Conservation (phyloP, 2,797 vertebrate species). For the Potorous gilbertii region DNA sequence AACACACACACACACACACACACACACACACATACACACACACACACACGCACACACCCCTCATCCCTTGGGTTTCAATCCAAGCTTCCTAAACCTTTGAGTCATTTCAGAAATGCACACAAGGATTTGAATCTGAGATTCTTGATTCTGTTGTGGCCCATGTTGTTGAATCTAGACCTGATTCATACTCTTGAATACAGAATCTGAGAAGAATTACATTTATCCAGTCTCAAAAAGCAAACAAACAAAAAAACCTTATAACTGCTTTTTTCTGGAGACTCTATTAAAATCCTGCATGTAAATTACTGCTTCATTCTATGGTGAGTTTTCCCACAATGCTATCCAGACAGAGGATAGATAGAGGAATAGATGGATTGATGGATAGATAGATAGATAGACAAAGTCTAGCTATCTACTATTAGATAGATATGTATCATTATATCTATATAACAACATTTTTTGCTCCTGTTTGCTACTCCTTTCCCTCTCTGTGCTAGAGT, state of each 20-base stretch:
- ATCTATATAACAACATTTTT: background rate
- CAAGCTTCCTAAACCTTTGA: background rate
- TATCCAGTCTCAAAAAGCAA: background rate
- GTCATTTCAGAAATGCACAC: background rate
- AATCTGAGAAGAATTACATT: background rate
- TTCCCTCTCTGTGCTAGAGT: background rate
- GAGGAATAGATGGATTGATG: background rate
- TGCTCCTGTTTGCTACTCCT: background rate
- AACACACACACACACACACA: background rate
- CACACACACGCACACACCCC: no score
- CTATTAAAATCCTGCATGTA: background rate
- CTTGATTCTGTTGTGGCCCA: background rate
- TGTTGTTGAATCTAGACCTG: background rate
- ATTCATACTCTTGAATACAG: background rate
- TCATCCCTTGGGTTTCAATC: background rate
- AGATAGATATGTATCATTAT: background rate
- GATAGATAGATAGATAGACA: background rate
- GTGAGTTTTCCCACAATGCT: background rate
- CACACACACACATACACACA: no score
- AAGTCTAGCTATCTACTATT: background rate
- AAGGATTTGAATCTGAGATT: background rate
- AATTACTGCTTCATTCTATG: background rate
- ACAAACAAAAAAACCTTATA: background rate
- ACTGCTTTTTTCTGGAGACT: background rate
- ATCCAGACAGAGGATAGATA: background rate